Evolutionary conservation across 2,113 vertebrate species (phyloP).

Genomic region (Microtus montanus): DNA sequence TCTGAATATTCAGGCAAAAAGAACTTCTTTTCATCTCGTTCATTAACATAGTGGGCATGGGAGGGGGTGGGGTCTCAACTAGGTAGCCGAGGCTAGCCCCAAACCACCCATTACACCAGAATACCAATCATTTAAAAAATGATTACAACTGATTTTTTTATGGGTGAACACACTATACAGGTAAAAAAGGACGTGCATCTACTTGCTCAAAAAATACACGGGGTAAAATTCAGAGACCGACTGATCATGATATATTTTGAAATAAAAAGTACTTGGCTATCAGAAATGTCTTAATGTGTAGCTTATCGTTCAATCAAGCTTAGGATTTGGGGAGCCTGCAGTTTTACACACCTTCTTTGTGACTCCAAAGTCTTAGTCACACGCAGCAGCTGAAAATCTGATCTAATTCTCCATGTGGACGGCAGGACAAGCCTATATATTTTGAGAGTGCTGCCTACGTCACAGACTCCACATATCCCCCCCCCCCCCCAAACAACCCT

Average conservation of each 20-base stretch:
- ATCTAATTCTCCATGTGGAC: neutral
- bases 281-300: neutral
- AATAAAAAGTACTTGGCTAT: slow-evolving; percentile 12
- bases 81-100: neutral
- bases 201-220: neutral
- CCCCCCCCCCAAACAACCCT: too few relatives aligned
- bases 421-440: neutral
- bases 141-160: neutral
- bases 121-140: slow-evolving; percentile 37
- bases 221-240: neutral
- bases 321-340: neutral
- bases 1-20: neutral
- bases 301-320: neutral
- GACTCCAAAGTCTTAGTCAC: neutral
- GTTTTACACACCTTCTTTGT: neutral
- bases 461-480: too few relatives aligned
- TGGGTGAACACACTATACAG: neutral
- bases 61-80: neutral
- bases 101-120: neutral
- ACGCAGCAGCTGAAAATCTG: neutral
- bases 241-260: neutral
- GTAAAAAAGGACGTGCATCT: neutral
- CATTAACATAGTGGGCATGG: too few relatives aligned
- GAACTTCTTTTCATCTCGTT: neutral
- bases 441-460: neutral